Evolutionary conservation across 1,140 invertebrate genomes (phyloP).

Genomic region (Calliopsis andreniformis): DNA sequence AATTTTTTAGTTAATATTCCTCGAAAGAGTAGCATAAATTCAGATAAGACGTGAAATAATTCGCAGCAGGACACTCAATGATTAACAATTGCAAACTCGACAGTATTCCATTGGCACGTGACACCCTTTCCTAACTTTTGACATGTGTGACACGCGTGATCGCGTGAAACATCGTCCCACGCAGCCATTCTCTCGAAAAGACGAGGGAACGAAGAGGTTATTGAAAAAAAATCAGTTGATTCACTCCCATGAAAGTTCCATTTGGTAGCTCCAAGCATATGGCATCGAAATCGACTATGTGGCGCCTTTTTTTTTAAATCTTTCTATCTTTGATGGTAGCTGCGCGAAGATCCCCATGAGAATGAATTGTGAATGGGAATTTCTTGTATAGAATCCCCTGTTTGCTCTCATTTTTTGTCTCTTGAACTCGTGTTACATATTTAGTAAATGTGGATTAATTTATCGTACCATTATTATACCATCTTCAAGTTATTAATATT

Average conservation of each 20-base stretch:
- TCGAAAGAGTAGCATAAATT: too few relatives aligned
- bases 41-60: conserved; percentile 26
- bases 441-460: too few relatives aligned
- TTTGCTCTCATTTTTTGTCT: too few relatives aligned
- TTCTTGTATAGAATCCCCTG: too few relatives aligned
- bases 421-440: too few relatives aligned
- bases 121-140: conserved; percentile 9
- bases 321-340: too few relatives aligned
- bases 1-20: too few relatives aligned
- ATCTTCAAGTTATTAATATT: too few relatives aligned
- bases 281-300: neutral
- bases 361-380: too few relatives aligned
- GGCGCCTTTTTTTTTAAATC: conserved; percentile 3
- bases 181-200: neutral
- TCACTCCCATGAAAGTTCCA: conserved; percentile 2
- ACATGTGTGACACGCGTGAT: conserved; percentile 34
- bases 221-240: neutral
- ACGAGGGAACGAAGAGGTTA: neutral
- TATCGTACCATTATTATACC: too few relatives aligned
- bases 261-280: neutral
- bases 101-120: conserved; percentile 11
- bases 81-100: neutral
- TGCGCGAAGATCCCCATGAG: too few relatives aligned
- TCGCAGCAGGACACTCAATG: neutral
- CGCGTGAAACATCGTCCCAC: neutral